A percentile compares a stretch with the other conserved stretches of the same genome.
These are phyloP conservation scores for Eilema sororculum DNA, from an alignment of 2,888 invertebrate species.

Conservation along the genomic window DNA sequence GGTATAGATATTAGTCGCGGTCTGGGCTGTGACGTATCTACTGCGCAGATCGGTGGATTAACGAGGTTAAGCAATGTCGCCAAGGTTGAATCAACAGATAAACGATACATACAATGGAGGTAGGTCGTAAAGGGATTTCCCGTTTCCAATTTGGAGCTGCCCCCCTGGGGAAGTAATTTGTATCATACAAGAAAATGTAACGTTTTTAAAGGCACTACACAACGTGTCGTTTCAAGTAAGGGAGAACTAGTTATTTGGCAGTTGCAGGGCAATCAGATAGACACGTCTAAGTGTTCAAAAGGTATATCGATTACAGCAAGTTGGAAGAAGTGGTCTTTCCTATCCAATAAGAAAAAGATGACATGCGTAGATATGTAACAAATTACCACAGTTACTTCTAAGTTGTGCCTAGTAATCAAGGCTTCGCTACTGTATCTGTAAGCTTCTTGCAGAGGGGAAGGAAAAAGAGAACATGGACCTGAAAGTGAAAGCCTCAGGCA, in stretches of 20 bases:
- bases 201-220: not conserved
- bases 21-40: conserved; percentile 1
- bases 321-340: not conserved
- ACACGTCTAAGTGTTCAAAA: too few species aligned
- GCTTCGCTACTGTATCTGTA: too few species aligned
- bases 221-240: not conserved
- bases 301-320: not conserved
- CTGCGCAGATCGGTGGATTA: conserved; percentile 5
- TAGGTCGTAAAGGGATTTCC: not conserved
- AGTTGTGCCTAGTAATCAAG: too few species aligned
- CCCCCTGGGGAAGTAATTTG: not conserved
- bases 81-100: conserved; percentile 3
- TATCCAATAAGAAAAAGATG: not conserved
- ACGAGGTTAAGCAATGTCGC: conserved; percentile 2
- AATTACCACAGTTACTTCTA: too few species aligned
- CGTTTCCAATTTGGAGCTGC: not conserved
- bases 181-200: not conserved
- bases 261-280: too few species aligned
- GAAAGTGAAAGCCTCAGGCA: not conserved
- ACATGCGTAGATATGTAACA: not conserved
- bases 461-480: too few species aligned
- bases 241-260: not conserved
- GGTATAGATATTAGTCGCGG: not conserved
- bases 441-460: too few species aligned
- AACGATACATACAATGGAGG: not conserved